Evolutionary conservation across 2,113 vertebrate genomes (phyloP).

Genomic region (Hippopotamus amphibius): DNA sequence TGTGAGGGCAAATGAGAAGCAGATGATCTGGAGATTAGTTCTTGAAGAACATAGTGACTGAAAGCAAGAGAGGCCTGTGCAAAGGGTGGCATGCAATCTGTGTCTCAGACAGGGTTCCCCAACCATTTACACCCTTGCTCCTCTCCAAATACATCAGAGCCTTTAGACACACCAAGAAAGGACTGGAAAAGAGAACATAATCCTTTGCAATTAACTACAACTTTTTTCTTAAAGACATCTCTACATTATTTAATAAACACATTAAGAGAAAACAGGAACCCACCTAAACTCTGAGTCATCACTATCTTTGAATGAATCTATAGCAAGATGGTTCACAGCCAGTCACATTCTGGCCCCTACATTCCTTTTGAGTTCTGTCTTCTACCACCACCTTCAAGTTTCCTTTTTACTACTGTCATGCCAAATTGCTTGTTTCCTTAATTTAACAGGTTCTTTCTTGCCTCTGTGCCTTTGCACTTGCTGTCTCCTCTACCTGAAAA

Average conservation of each 20-base stretch:
- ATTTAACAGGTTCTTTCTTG: neutral
- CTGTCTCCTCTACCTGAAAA: neutral
- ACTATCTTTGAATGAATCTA: conserved; percentile 10
- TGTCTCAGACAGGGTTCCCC: neutral
- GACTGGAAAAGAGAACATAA: neutral
- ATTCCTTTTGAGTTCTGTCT: neutral
- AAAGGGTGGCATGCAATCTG: neutral
- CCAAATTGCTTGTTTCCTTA: neutral
- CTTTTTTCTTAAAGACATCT: conserved; percentile 11
- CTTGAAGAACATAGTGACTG: neutral
- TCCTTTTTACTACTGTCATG: neutral
- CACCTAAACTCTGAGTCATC: neutral
- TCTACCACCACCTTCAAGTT: neutral
- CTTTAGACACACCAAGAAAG: conserved; percentile 34
- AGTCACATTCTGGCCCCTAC: neutral
- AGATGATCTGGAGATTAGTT: neutral
- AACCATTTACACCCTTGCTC: neutral
- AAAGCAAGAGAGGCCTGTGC: neutral
- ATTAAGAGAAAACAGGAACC: conserved; percentile 57
- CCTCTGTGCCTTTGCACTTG: neutral
- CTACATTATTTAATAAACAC: conserved; percentile 10
- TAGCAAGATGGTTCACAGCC: neutral
- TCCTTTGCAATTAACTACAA: neutral
- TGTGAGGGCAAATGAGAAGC: neutral
- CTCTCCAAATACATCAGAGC: neutral